Evolutionary conservation across 2,888 invertebrate genomes (phyloP).

Genomic region (Drosophila pseudotalamancana): DNA sequence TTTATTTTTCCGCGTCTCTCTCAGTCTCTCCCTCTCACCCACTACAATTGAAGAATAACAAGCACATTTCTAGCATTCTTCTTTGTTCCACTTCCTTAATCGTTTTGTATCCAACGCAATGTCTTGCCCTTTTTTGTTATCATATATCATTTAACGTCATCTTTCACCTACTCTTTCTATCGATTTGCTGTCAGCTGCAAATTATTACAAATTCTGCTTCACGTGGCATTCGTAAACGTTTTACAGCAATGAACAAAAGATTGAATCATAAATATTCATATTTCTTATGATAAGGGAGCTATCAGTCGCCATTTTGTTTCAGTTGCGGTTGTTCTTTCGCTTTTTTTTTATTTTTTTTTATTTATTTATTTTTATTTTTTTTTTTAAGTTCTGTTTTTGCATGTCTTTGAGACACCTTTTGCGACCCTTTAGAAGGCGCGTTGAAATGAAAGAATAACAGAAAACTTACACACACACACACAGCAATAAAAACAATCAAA

Average conservation of each 20-base stretch:
- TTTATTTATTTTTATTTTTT: slow-evolving; percentile 8
- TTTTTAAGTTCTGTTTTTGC: slow-evolving; percentile 20
- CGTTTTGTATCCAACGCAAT: not conserved
- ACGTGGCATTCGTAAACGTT: not conserved
- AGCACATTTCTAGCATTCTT: not conserved
- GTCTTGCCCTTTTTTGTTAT: too few species aligned
- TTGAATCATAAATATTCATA: too few species aligned
- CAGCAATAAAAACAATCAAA: slow-evolving; percentile 37
- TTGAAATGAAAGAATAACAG: slow-evolving; percentile 78
- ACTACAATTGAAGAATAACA: too few species aligned
- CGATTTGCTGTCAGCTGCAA: not conserved
- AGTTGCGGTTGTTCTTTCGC: not conserved
- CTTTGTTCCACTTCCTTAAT: not conserved
- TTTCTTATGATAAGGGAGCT: slow-evolving; percentile 3
- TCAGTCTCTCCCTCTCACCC: too few species aligned
- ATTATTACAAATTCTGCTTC: not conserved
- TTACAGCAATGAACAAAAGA: too few species aligned
- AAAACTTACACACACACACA: slow-evolving; percentile 39
- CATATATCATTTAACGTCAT: too few species aligned
- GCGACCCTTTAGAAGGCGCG: slow-evolving; percentile 64
- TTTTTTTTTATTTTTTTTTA: not conserved
- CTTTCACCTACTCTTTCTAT: not conserved
- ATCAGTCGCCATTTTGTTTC: slow-evolving; percentile 38
- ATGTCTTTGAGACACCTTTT: slow-evolving; percentile 55
- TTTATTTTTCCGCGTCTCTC: too few species aligned